Conservation (phyloP, 2,113 vertebrate genomes). For the Amblyornis subalaris region DNA sequence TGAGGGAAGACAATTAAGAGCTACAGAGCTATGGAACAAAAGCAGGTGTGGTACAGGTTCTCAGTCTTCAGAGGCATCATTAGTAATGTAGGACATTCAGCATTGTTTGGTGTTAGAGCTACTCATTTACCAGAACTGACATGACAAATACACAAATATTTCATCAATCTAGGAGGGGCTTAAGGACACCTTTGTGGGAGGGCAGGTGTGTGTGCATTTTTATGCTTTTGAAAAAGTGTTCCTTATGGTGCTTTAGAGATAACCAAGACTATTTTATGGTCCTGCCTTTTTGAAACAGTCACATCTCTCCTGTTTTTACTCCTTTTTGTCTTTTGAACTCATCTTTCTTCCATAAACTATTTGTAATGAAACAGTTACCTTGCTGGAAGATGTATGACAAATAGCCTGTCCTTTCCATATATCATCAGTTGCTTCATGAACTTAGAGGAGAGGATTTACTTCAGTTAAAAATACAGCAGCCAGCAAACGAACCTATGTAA, state of each 20-base stretch:
- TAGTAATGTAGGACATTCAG: neutral
- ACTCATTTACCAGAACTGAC: neutral
- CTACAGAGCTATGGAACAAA: neutral
- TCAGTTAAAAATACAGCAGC: neutral
- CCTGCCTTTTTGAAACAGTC: neutral
- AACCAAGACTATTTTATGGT: neutral
- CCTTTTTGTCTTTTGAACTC: neutral
- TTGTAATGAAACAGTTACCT: neutral
- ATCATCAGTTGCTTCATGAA: neutral
- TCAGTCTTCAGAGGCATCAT: neutral
- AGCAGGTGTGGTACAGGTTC: neutral
- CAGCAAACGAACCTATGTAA: neutral
- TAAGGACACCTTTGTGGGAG: neutral
- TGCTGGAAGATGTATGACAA: neutral
- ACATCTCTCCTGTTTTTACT: neutral
- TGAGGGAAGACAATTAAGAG: neutral
- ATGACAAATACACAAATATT: neutral
- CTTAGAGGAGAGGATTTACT: neutral
- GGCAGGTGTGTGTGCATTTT: neutral
- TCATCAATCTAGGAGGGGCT: neutral
- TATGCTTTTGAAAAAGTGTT: neutral
- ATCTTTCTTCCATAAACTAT: neutral
- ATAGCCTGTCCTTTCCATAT: neutral
- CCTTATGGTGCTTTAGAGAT: neutral
- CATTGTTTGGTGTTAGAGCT: neutral